Base-by-base conservation (phyloP, 2,888 invertebrate genomes). In the Ormyrus pomaceus region DNA sequence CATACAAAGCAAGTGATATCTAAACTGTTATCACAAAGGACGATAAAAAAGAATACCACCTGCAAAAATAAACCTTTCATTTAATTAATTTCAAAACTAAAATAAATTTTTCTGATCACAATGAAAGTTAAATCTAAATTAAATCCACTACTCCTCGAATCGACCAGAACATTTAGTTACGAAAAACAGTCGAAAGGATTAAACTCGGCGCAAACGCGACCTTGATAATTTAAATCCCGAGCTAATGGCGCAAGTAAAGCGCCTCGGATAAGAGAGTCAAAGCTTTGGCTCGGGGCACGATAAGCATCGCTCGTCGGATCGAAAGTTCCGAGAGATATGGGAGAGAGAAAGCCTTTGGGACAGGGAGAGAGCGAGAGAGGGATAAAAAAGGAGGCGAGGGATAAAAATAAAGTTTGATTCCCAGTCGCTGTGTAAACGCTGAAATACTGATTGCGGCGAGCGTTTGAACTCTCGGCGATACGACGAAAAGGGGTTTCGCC, bases 391-490 rank as follows among this genome's bases (percentile, higher is more conserved):
- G 56, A 76, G 77, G 70, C 70, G 81, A 85, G 80, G 82, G 73
- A 83, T 81, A 79, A 77, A 79, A 79, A 81, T 78, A 81, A 75
- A 78, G 74, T 73, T 79, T 74, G 77, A 73, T 72, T 79, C 70
- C 56, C 55, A 82, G 70, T 71, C 76, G 71, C 72, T 79, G 72
- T 79, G 81, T 69, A 82, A 82, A 79, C 79, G 82, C 48, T 79
- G 65, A 74, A 77, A 77, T 61, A 70, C 70, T 79, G 77, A 79
- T 82, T 80, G 82, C 76, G 84, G 83, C 77, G 83, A 73, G 59
- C 64, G 80, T 80, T 80, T 70, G 80, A 81, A 80, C 76, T 74
- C 59, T 51, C 65, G 68, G 46, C 71, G 61, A 66, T 59, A 72
- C 56, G 72, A 62, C 75, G 74, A 71, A 77, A 73, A 69, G 72